Base-by-base conservation (phyloP, 2,113 vertebrate species). In the Geococcyx californianus region DNA sequence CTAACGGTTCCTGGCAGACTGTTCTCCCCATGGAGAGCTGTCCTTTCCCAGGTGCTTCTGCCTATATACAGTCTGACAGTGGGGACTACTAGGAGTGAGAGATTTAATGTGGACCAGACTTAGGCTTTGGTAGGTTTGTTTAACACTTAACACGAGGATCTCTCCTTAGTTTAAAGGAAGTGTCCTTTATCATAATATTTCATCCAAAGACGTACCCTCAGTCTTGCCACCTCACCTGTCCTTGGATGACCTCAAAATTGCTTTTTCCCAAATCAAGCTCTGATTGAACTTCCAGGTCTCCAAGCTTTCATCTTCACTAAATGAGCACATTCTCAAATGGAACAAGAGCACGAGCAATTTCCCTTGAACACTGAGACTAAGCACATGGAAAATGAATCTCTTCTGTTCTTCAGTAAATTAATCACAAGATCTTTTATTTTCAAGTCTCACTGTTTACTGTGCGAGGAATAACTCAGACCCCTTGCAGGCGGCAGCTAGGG, bases 401-500 rank as follows among this genome's bases (percentile, higher is more conserved):
- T 87, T 90, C 86, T 94, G 63, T 93, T 96, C 88, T 79, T 88
- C 82, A 93, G 86, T 84, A 96, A 96, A 95, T 97, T 93, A 94
- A 94, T 95, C 89, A 95, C 89, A 83, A 28, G 82, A 84, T 83
- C 60, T 91, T 93, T 93, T 93, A 77, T 95, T 97, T 93, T 95
- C 74, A 60, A 52, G 63, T 62, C 79, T 91, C 85, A 80, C 56
- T 2, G 0, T 92, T 97, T 94, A 94, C 67, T 93, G 76, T 73
- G 68, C 0, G 0, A 82, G 54, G 68, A 86, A 91, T 94, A 97
- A 95, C 85, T 96, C 89, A 87, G 81, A 40, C 24, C 20, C 42
- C 64, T 91, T 93, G 28, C 67, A 92, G 60, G 58, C 11, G 6
- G 84, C 51, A 93, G 75, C 36, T 52, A 90, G 70, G 79, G 56